Base-by-base conservation (phyloP, 2,113 vertebrate species). In the Rhea americana region DNA sequence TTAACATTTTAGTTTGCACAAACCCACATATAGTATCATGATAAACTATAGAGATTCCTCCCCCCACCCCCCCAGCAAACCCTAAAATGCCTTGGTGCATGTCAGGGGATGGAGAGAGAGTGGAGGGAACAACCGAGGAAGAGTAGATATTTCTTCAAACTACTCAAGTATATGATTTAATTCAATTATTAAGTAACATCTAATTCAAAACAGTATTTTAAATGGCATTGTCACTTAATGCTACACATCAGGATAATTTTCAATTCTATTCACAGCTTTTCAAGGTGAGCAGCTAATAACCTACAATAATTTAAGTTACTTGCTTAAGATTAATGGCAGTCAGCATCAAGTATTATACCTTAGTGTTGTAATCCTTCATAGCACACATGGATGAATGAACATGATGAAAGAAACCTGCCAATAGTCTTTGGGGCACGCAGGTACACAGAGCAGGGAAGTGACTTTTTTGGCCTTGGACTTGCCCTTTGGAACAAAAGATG, bases 271-370 rank as follows among this genome's bases (percentile, higher is more conserved):
- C 94, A 88, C 55, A 66, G 70, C 48, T 94, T 97, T 96, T 97
- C 97, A 97, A 98, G 95, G 96, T 94, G 93, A 98, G 86, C 47
- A 62, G 87, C 91, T 96, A 97, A 96, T 96, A 96, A 96, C 89
- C 67, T 92, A 91, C 75, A 93, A 28, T 85, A 92, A 91, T 79
- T 93, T 93, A 93, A 92, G 94, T 93, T 94, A 87, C 79, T 88
- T 95, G 74, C 82, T 96, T 83, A 82, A 96, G 96, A 97, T 96
- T 90, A 95, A 97, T 95, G 88, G 63, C 67, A 89, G 73, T 63
- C 82, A 92, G 84, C n/a, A 66, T 85, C 82, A 53, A 94, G 91
- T 43, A 18, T 81, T 95, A 95, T 94, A 94, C 93, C 70, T 95
- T 92, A 89, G 91, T 47, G 43, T 93, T 93, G 85, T 90, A 93